Percentiles rank a stretch among this genome's conserved stretches.
phyloP scores from a whole-genome alignment of 2,888 invertebrate genomes.

The Alitta virens region DNA sequence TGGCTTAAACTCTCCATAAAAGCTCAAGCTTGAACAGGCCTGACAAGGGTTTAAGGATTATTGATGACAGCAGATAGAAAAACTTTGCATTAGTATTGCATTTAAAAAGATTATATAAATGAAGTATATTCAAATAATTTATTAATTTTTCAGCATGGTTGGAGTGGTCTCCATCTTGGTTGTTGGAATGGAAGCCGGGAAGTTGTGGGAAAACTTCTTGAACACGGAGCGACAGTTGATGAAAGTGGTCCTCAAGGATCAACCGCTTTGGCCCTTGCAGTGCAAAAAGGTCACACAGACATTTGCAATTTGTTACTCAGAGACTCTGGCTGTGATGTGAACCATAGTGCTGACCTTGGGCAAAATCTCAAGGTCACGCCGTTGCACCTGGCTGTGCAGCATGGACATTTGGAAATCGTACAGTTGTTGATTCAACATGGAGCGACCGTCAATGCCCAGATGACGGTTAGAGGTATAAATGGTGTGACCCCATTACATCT shows the following conservation, averaged over 20 bases:
- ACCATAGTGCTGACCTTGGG: slow-evolving; percentile 11
- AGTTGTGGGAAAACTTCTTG: slow-evolving; percentile 1
- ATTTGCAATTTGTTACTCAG: slow-evolving; percentile 8
- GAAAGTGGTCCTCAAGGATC: slow-evolving; percentile 17
- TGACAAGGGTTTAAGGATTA: too few species aligned
- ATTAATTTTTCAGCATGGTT: slow-evolving; percentile 20
- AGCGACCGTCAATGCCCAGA: slow-evolving; percentile 19
- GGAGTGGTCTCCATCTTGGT: slow-evolving; percentile 19
- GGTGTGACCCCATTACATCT: slow-evolving; percentile 25
- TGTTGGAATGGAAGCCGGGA: slow-evolving; percentile 21
- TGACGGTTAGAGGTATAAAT: slow-evolving; percentile 12
- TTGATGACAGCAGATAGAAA: too few species aligned
- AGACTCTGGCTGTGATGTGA: slow-evolving; percentile 11
- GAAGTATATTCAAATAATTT: neutral
- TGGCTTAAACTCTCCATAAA: too few species aligned
- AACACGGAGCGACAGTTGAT: slow-evolving; percentile 11
- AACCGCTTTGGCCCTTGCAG: slow-evolving; percentile 21
- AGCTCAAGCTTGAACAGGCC: too few species aligned
- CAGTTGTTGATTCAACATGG: slow-evolving; percentile 12
- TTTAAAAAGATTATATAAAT: neutral
- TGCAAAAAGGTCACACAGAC: slow-evolving; percentile 16
- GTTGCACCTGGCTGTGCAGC: slow-evolving; percentile 22
- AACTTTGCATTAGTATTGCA: too few species aligned
- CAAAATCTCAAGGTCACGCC: slow-evolving; percentile 19
- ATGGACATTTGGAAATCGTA: slow-evolving; percentile 19